A percentile compares a stretch with the other conserved stretches of the same genome.
Conservation (phyloP, 2,113 vertebrate genomes). For the Calypte anna region DNA sequence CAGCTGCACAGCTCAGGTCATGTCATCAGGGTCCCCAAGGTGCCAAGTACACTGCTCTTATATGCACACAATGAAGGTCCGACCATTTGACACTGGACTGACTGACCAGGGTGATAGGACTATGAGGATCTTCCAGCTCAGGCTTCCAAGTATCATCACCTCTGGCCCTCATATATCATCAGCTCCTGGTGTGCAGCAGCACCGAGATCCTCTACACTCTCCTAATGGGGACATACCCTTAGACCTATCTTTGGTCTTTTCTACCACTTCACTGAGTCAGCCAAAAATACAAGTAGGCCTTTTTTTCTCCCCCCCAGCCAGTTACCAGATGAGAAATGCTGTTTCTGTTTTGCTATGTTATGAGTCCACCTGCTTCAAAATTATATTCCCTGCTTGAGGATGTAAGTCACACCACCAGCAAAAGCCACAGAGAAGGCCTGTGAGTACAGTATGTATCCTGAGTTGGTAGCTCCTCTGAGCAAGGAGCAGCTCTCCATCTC, state of each 20-base stretch:
- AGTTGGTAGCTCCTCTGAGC: neutral
- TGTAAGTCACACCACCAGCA: neutral
- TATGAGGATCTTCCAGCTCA: neutral
- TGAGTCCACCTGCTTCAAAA: slow-evolving; percentile 14
- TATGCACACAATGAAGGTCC: neutral
- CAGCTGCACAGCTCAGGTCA: neutral
- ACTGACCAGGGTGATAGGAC: neutral
- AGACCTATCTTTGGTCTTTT: neutral
- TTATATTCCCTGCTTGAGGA: neutral
- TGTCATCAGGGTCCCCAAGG: neutral
- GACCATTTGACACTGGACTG: neutral
- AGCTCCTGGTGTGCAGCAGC: neutral
- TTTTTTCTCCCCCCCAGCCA: neutral
- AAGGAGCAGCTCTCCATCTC: neutral
- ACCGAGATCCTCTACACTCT: neutral
- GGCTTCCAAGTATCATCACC: neutral
- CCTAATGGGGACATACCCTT: neutral
- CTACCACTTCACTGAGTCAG: neutral
- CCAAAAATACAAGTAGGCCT: neutral
- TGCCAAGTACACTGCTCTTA: neutral
- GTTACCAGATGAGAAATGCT: neutral
- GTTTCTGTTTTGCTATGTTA: neutral
- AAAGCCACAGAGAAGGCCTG: neutral
- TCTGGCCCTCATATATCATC: neutral
- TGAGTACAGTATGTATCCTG: neutral